Evolutionary conservation across 1,140 invertebrate genomes (phyloP), one percentile per base, ranked within the genome.

Genomic region (Hylaeus anthracinus): DNA sequence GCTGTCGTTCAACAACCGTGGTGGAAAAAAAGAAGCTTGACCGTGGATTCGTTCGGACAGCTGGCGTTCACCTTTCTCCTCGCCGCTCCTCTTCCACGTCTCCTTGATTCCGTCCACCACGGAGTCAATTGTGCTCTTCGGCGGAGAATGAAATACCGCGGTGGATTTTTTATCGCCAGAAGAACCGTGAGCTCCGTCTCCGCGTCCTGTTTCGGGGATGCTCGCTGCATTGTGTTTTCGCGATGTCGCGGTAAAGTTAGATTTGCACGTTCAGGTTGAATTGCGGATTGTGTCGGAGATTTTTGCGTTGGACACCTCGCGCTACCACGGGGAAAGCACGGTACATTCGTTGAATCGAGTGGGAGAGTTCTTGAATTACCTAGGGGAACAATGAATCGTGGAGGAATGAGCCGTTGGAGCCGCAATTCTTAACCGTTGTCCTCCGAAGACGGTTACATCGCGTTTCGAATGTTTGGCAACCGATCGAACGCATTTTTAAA

Each of bases 1-100:
- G 74, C 82, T 88, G 86, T 88, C 86, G 85, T 87, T 88, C 86
- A 81, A 76, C 69, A 51, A 61, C 26, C 63, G n/a, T 58, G 72
- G 45, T 73, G 41, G 26, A 80, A 86, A 85, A 79, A 81, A 73
- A 83, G 78, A 45, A 83, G 79, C 82, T 61, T 75, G 83, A 79
- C 72, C 73, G 73, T 64, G 61, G 72, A 79, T 85, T 72, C 79
- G 75, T 67, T 48, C 70, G 72, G 66, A 82, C 86, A 86, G 82
- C 85, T 87, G 85, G 51, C 79, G 60, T 74, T n/a, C 55, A 41
- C 10, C 9, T 9, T 39, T 6, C 61, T 26, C 26, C 56, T 53
- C 63, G 48, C 2, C 77, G 12, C 48, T 41, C 37, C 48, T 72
- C 76, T 45, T 41, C 12, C 58, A 10, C 39, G 6, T 37, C 63